Evolutionary conservation across 1,140 invertebrate genomes (phyloP).

Genomic region (Drosophila lacertosa): DNA sequence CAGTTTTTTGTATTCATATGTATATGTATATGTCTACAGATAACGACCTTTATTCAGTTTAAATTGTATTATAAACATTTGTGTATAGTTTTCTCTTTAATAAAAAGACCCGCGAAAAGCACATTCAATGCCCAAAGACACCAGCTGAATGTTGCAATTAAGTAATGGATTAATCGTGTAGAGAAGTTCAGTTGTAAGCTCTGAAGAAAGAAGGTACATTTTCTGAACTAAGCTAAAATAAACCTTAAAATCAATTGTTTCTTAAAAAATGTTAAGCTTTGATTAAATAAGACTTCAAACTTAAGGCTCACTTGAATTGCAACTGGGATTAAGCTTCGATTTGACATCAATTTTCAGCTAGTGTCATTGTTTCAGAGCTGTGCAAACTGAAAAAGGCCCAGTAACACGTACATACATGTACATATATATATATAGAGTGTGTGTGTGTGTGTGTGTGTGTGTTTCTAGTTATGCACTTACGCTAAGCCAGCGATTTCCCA

Average conservation of each 20-base stretch:
- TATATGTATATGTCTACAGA: constrained; percentile 36
- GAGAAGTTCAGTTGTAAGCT: not conserved
- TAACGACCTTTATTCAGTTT: constrained; percentile 43
- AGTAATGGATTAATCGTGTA: not conserved
- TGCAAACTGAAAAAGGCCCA: constrained; percentile 23
- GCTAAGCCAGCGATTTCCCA: not conserved
- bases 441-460: constrained; percentile 12
- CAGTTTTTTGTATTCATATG: constrained; percentile 17
- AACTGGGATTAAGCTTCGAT: not conserved
- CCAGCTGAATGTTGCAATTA: constrained; percentile 3
- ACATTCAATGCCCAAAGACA: constrained; percentile 2
- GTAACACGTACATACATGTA: not conserved
- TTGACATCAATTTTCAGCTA: not conserved
- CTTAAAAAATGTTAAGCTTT: not conserved
- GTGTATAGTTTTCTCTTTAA: not conserved
- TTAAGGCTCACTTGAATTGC: not conserved
- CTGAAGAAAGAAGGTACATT: too few species aligned
- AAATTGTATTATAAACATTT: constrained; percentile 21
- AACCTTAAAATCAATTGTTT: not conserved
- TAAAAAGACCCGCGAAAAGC: not conserved
- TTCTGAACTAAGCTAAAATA: not conserved
- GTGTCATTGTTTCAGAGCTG: not conserved
- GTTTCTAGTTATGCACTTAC: constrained; percentile 18
- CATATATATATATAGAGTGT: constrained; percentile 1
- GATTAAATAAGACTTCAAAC: not conserved